Conservation (phyloP, 1,140 invertebrate genomes). For the Drosophila murphyi region DNA sequence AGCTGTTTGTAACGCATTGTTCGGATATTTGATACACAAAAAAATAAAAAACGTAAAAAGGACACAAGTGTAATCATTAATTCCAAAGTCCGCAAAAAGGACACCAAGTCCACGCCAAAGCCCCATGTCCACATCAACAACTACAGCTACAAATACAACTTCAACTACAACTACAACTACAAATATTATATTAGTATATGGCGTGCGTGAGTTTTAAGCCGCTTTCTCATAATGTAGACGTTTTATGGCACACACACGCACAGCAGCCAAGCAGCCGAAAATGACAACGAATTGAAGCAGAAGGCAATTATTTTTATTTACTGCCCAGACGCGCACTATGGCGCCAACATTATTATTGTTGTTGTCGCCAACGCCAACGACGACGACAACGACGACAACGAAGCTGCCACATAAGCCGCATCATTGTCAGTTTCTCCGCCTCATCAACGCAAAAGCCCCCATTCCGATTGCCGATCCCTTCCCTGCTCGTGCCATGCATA, state of each 20-base stretch:
- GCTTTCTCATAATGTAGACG: slow-evolving; percentile 67
- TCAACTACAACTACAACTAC: slow-evolving; percentile 40
- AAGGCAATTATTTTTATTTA: slow-evolving; percentile 84
- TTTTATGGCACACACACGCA: slow-evolving; percentile 65
- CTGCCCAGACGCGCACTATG: slow-evolving; percentile 81
- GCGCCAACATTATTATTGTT: slow-evolving; percentile 72
- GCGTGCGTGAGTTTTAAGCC: slow-evolving; percentile 75
- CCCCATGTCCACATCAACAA: neutral
- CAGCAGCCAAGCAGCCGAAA: slow-evolving; percentile 48
- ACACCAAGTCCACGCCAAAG: slow-evolving; percentile 3
- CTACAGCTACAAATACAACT: slow-evolving; percentile 3
- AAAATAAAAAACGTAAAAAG: neutral
- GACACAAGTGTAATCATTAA: slow-evolving; percentile 61
- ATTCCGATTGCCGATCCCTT: slow-evolving; percentile 16
- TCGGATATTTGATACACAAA: slow-evolving; percentile 50
- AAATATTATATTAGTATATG: slow-evolving; percentile 6
- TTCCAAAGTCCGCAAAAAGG: slow-evolving; percentile 53
- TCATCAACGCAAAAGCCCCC: slow-evolving; percentile 44
- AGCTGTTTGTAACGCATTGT: slow-evolving; percentile 61
- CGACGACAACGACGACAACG: slow-evolving; percentile 18
- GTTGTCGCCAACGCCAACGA: slow-evolving; percentile 42
- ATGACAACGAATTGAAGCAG: slow-evolving; percentile 78
- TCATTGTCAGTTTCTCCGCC: slow-evolving; percentile 71
- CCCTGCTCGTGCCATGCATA: slow-evolving; percentile 58
- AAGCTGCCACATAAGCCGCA: slow-evolving; percentile 76